phyloP scores from a whole-genome alignment of 2,797 vertebrate species.

The Macropodus opercularis region DNA sequence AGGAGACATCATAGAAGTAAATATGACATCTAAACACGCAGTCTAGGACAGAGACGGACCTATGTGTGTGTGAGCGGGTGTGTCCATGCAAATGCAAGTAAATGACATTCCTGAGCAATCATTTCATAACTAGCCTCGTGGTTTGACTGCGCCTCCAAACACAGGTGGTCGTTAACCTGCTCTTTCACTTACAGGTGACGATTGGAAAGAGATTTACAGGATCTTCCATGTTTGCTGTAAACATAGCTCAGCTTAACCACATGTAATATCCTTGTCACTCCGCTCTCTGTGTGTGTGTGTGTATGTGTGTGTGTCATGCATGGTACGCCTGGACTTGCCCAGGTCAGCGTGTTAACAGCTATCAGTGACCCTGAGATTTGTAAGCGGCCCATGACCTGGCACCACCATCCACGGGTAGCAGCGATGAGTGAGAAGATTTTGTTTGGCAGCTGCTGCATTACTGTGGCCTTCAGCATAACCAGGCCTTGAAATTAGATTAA shows the following conservation, averaged over 20 bases:
- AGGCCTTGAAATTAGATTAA: slow-evolving; percentile 6
- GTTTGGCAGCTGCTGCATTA: slow-evolving; percentile 5
- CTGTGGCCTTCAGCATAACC: neutral
- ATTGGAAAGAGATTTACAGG: slow-evolving; percentile 49
- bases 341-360: slow-evolving; percentile 53
- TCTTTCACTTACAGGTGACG: slow-evolving; percentile 32
- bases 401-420: slow-evolving; percentile 16
- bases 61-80: slow-evolving; percentile 4
- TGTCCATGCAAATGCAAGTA: neutral
- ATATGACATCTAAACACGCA: neutral
- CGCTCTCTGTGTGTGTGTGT: slow-evolving; percentile 17
- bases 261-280: slow-evolving; percentile 26
- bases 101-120: slow-evolving; percentile 1
- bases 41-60: neutral
- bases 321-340: too few relatives aligned
- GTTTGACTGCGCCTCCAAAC: neutral
- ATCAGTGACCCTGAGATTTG: slow-evolving; percentile 55
- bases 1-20: neutral
- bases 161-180: slow-evolving; percentile 1
- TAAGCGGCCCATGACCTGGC: slow-evolving; percentile 13
- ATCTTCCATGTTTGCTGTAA: slow-evolving; percentile 43
- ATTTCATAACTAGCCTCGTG: neutral
- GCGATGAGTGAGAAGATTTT: slow-evolving; percentile 11
- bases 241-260: slow-evolving; percentile 33
- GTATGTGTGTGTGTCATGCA: too few relatives aligned